A percentile compares a stretch with the other conserved stretches of the same genome.
These are phyloP conservation scores for Drosophila neocordata DNA, from an alignment of 1,140 invertebrate genomes.

Conservation along the genomic window DNA sequence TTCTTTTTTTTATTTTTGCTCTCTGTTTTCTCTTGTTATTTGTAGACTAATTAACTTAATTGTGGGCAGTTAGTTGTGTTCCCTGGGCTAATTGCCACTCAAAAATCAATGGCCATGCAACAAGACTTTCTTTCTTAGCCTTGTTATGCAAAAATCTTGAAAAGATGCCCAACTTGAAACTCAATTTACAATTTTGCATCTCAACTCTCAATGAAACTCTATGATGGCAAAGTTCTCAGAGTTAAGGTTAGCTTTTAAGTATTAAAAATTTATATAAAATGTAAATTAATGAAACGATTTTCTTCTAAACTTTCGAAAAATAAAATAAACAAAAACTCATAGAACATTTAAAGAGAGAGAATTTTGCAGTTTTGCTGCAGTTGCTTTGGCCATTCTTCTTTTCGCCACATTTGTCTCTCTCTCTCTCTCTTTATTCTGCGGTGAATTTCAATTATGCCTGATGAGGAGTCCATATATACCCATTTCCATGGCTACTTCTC, in stretches of 20 bases:
- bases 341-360: background rate
- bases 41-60: conserved; percentile 72
- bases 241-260: conserved; percentile 2
- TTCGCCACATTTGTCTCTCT: background rate
- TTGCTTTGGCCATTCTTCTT: background rate
- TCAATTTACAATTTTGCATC: conserved; percentile 18
- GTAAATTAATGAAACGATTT: conserved; percentile 30
- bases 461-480: conserved; percentile 25
- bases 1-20: background rate
- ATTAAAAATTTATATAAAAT: conserved; percentile 45
- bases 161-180: conserved; percentile 9
- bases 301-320: background rate
- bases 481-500: conserved; percentile 30
- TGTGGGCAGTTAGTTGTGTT: conserved; percentile 55
- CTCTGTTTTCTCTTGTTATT: background rate
- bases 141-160: background rate
- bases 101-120: conserved; percentile 61
- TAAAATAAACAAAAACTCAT: background rate
- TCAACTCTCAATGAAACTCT: background rate
- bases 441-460: conserved; percentile 73
- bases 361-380: background rate
- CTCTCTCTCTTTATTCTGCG: conserved; percentile 35
- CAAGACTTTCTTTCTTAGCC: background rate
- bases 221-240: background rate
- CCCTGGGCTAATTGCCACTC: conserved; percentile 57